phyloP scores from a whole-genome alignment of 1,140 invertebrate species.

The Orius insidiosus region DNA sequence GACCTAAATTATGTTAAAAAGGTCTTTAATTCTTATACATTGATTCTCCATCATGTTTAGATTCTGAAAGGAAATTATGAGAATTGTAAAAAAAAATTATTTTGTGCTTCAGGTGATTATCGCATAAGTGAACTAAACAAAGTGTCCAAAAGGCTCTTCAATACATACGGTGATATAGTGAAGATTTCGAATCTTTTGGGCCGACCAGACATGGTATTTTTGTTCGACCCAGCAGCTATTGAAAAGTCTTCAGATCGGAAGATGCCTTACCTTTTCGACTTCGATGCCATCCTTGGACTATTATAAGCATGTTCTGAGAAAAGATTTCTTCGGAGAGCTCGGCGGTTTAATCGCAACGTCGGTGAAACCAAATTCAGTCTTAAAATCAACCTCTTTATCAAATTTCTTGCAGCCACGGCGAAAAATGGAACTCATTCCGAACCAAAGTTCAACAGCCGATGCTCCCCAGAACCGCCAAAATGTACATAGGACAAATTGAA shows the following conservation, averaged over 20 bases:
- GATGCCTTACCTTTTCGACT: slow-evolving; percentile 54
- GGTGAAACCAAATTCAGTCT: slow-evolving; percentile 26
- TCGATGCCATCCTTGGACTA: slow-evolving; percentile 61
- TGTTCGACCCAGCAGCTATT: slow-evolving; percentile 59
- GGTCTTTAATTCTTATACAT: no score
- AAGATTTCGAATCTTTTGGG: slow-evolving; percentile 55
- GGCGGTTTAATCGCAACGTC: slow-evolving; percentile 64
- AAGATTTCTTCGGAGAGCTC: slow-evolving; percentile 52
- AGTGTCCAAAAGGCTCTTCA: slow-evolving; percentile 43
- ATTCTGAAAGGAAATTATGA: no score
- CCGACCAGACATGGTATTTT: slow-evolving; percentile 59
- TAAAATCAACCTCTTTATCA: not conserved
- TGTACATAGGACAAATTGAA: slow-evolving; percentile 53
- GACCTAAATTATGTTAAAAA: no score
- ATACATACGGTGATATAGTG: slow-evolving; percentile 50
- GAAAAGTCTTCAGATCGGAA: slow-evolving; percentile 52
- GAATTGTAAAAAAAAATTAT: no score
- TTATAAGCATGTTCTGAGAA: slow-evolving; percentile 54
- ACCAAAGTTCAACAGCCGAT: slow-evolving; percentile 70
- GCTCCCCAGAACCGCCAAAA: slow-evolving; percentile 52
- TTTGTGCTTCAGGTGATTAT: slow-evolving; percentile 38
- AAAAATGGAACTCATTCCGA: slow-evolving; percentile 62
- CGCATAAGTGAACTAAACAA: slow-evolving; percentile 56
- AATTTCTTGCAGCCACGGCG: slow-evolving; percentile 48
- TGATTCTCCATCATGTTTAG: no score